phyloP scores from a whole-genome alignment of 2,113 vertebrate genomes.

The Plotosus lineatus region DNA sequence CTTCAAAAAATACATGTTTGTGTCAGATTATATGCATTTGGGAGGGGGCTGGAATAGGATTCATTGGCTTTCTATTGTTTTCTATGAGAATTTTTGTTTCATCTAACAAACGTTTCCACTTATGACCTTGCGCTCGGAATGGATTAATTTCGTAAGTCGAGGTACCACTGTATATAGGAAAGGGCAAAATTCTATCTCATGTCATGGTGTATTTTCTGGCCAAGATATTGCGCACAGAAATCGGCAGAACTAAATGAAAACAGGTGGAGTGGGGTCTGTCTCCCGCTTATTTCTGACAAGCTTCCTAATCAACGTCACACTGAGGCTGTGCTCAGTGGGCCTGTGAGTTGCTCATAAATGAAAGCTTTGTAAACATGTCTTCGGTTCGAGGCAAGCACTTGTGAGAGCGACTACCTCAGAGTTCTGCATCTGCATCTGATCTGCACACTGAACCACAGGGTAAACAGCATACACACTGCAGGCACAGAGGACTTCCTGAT shows the following conservation, averaged over 20 bases:
- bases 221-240: conserved; percentile 63
- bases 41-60: too few species aligned
- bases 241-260: conserved; percentile 74
- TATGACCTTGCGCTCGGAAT: too few species aligned
- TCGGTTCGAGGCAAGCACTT: conserved; percentile 56
- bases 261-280: conserved; percentile 64
- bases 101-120: too few species aligned
- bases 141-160: too few species aligned
- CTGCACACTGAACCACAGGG: not conserved
- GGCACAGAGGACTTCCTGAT: conserved; percentile 4
- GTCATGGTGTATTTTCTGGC: conserved; percentile 68
- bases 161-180: too few species aligned
- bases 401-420: conserved; percentile 52
- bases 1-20: too few species aligned
- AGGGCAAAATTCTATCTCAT: conserved; percentile 65
- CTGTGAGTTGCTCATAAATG: conserved; percentile 67
- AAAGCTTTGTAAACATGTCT: conserved; percentile 72
- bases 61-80: too few species aligned
- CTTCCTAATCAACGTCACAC: conserved; percentile 68
- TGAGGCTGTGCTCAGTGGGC: conserved; percentile 50
- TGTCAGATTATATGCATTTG: too few species aligned
- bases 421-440: conserved; percentile 39
- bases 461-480: not conserved
- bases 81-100: too few species aligned
- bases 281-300: conserved; percentile 67